Percentiles rank a stretch among this genome's conserved stretches.
phyloP scores from a whole-genome alignment of 2,888 invertebrate genomes.

The Eristalis pertinax region DNA sequence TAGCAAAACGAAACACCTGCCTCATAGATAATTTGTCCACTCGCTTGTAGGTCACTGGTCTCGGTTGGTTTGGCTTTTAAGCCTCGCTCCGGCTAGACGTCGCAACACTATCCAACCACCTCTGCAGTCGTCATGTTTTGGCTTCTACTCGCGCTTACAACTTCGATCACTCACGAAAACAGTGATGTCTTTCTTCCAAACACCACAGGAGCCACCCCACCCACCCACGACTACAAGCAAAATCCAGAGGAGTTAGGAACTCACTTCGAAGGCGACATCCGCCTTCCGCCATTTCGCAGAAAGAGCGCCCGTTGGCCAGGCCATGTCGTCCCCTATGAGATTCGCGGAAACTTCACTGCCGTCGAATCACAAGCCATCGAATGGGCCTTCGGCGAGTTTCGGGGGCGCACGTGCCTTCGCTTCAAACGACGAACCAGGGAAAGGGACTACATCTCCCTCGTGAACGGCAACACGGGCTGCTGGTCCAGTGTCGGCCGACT shows the following conservation, averaged over 20 bases:
- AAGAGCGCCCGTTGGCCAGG: conserved; percentile 85
- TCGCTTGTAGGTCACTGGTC: not conserved
- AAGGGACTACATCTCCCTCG: conserved; percentile 86
- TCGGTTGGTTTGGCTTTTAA: not conserved
- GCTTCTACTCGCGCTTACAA: not conserved
- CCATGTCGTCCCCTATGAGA: conserved; percentile 87
- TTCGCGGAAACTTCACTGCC: conserved; percentile 84
- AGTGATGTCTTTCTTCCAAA: not conserved
- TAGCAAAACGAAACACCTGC: not conserved
- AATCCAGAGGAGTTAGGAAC: conserved; percentile 91
- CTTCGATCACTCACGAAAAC: not conserved
- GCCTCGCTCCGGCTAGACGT: not conserved
- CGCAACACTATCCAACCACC: not conserved
- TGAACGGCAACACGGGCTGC: conserved; percentile 86
- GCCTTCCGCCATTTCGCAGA: conserved; percentile 81
- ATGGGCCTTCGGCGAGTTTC: conserved; percentile 88
- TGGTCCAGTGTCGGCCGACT: conserved; percentile 90
- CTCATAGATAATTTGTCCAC: too few species aligned
- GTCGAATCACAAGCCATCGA: conserved; percentile 84
- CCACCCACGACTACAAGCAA: conserved; percentile 74
- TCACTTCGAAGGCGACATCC: conserved; percentile 90
- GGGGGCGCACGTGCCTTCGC: conserved; percentile 87
- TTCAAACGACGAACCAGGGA: conserved; percentile 86
- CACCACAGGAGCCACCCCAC: not conserved
- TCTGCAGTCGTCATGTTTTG: not conserved